Evolutionary conservation across 2,888 invertebrate genomes (phyloP).

Genomic region (Euplexia lucipara): DNA sequence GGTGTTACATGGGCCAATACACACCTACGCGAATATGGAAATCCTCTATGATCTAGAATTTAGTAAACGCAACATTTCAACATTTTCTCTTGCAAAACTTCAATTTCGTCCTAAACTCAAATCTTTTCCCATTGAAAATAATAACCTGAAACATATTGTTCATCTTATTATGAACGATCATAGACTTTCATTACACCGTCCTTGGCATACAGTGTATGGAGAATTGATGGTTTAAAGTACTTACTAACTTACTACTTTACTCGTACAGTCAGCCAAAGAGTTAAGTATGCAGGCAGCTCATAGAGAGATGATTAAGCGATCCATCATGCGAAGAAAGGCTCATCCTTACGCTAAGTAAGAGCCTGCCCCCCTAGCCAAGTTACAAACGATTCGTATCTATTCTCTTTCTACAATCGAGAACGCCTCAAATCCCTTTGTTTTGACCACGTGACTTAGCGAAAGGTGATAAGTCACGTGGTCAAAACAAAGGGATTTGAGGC

Average conservation of each 20-base stretch:
- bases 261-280: not conserved
- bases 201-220: constrained; percentile 32
- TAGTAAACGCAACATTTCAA: constrained; percentile 19
- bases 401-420: too few species aligned
- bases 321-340: too few species aligned
- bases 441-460: too few species aligned
- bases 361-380: too few species aligned
- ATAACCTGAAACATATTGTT: constrained; percentile 28
- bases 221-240: constrained; percentile 31
- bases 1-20: constrained; percentile 21
- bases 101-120: constrained; percentile 5
- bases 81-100: constrained; percentile 29
- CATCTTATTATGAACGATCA: constrained; percentile 16
- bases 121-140: constrained; percentile 19
- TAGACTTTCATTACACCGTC: constrained; percentile 17
- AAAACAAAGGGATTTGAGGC: too few species aligned
- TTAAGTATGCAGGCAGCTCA: not conserved
- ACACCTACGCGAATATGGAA: constrained; percentile 35
- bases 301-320: too few species aligned
- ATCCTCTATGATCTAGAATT: constrained; percentile 37
- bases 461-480: too few species aligned
- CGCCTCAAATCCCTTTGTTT: too few species aligned
- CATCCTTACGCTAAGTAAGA: too few species aligned
- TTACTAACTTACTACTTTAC: constrained; percentile 21
- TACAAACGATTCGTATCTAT: too few species aligned